Evolutionary conservation across 2,888 invertebrate species (phyloP).

Genomic region (Eupeodes luniger): DNA sequence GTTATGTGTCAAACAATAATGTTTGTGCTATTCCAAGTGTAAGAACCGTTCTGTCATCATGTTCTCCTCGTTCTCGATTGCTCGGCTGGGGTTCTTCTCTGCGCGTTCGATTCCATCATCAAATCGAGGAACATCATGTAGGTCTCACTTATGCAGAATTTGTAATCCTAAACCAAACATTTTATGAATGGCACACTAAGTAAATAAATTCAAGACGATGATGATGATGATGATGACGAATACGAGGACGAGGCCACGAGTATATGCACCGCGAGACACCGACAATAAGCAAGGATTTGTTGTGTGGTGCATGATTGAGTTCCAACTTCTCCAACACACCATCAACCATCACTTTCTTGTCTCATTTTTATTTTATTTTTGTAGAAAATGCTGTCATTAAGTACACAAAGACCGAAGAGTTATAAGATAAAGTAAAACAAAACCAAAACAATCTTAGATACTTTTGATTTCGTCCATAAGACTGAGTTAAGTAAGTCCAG

Average conservation of each 20-base stretch:
- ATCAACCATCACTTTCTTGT: not conserved
- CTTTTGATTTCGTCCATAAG: conserved; percentile 62
- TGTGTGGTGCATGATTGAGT: conserved; percentile 18
- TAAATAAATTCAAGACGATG: conserved; percentile 12
- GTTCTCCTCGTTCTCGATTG: not conserved
- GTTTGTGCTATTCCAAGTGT: conserved; percentile 36
- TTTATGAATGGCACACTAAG: conserved; percentile 59
- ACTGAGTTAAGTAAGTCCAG: not conserved
- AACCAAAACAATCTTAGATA: conserved; percentile 5
- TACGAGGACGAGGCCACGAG: not conserved
- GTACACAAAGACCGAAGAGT: conserved; percentile 14
- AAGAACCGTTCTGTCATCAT: conserved; percentile 60
- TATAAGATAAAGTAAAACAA: not conserved
- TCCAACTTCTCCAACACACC: not conserved
- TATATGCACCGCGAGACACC: not conserved
- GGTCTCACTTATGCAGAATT: conserved; percentile 50
- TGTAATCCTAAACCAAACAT: conserved; percentile 67
- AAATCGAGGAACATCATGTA: conserved; percentile 36
- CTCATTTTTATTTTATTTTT: not conserved
- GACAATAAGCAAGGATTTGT: conserved; percentile 8
- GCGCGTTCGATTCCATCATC: not conserved
- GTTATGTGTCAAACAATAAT: conserved; percentile 46
- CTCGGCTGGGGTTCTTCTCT: not conserved
- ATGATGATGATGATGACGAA: not conserved
- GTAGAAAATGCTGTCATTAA: conserved; percentile 45